A percentile compares a stretch with the other conserved stretches of the same genome.
phyloP scores from a whole-genome alignment of 2,888 invertebrate species.

The Metopia argyrocephala region DNA sequence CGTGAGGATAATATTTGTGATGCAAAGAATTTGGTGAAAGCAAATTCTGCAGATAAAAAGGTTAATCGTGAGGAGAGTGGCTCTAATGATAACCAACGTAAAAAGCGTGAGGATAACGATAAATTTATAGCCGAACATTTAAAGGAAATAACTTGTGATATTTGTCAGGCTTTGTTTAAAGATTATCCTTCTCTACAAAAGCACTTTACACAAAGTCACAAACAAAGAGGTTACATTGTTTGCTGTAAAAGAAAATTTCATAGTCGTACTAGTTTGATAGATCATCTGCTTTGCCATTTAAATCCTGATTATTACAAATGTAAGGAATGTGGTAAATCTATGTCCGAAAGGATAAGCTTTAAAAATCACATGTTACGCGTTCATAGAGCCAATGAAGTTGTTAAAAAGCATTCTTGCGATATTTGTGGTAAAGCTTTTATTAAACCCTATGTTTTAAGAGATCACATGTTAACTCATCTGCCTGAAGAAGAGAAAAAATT shows the following conservation, averaged over 20 bases:
- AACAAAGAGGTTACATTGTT: neutral
- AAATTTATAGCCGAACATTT: constrained; percentile 7
- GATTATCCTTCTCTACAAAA: neutral
- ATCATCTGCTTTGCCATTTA: constrained; percentile 10
- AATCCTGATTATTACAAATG: constrained; percentile 32
- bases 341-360: neutral
- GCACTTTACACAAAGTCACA: neutral
- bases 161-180: neutral
- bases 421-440: constrained; percentile 25
- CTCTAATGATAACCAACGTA: neutral
- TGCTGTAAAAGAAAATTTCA: constrained; percentile 21
- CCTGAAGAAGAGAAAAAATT: constrained; percentile 24
- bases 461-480: constrained; percentile 11
- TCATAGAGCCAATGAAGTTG: neutral
- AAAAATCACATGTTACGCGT: neutral
- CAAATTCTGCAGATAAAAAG: constrained; percentile 67
- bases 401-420: constrained; percentile 17
- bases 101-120: constrained; percentile 2
- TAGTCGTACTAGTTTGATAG: neutral
- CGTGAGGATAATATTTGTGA: no score
- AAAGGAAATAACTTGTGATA: neutral
- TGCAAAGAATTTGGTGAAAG: no score
- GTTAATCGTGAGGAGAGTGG: constrained; percentile 58
- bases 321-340: neutral
- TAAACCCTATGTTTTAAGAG: neutral